Percentiles rank a stretch among this genome's conserved stretches.
These are phyloP conservation scores for Zootermopsis nevadensis DNA, from an alignment of 2,888 invertebrate genomes.

Conservation along the genomic window DNA sequence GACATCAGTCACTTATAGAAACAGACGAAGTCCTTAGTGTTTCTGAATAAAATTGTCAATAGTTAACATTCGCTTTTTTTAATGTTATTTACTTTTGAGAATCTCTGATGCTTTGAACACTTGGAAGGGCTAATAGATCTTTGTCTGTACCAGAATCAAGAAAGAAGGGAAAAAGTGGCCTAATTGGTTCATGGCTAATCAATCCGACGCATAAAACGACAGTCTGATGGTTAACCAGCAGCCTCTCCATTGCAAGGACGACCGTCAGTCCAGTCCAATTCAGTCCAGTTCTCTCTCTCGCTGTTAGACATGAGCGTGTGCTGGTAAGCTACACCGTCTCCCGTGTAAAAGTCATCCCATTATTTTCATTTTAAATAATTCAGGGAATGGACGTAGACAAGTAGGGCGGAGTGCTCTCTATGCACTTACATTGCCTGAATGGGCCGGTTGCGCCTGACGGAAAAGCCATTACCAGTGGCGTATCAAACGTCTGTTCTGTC, in stretches of 20 bases:
- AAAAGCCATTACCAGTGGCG: conserved; percentile 24
- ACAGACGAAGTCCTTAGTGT: no score
- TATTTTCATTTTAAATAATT: conserved; percentile 59
- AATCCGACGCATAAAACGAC: conserved; percentile 18
- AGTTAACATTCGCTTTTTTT: no score
- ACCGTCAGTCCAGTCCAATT: not conserved
- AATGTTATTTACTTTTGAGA: not conserved
- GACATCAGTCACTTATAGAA: no score
- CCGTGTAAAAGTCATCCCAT: conserved; percentile 57
- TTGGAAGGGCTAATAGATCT: not conserved
- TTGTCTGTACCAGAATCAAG: not conserved
- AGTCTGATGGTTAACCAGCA: not conserved
- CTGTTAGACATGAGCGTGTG: conserved; percentile 32
- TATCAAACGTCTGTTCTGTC: not conserved
- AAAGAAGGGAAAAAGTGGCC: not conserved
- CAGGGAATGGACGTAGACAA: conserved; percentile 55
- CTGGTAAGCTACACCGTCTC: conserved; percentile 27
- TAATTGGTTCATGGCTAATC: conserved; percentile 29
- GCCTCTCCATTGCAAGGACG: not conserved
- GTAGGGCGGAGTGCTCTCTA: conserved; percentile 43
- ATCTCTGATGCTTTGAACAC: not conserved
- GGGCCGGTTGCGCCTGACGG: not conserved
- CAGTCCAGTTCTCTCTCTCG: not conserved
- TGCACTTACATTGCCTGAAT: conserved; percentile 41
- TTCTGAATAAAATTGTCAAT: no score